These are phyloP conservation scores for Trissolcus japonicus DNA, from an alignment of 2,888 invertebrate species.

Conservation along the genomic window DNA sequence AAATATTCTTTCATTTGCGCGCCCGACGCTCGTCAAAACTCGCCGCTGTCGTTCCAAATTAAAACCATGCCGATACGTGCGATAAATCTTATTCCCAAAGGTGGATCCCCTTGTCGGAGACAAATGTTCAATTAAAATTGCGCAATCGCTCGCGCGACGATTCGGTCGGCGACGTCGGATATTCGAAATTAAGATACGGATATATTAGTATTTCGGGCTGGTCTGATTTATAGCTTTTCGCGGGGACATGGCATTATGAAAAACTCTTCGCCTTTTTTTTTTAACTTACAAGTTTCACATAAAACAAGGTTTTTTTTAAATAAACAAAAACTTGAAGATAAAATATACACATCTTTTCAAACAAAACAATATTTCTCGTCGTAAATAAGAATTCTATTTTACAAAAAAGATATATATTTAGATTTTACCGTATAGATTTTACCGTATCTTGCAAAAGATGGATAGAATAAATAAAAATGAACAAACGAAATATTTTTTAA, in stretches of 20 bases:
- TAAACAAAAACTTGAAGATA: neutral
- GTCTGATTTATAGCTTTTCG: slow-evolving; percentile 28
- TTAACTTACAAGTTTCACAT: no score
- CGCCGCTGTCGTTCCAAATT: slow-evolving; percentile 51
- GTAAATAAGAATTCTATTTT: no score
- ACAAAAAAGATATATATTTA: no score
- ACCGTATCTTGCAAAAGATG: no score
- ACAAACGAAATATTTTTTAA: neutral
- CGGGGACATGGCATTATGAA: neutral
- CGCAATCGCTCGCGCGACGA: slow-evolving; percentile 30
- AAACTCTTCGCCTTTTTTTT: neutral
- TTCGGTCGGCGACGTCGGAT: slow-evolving; percentile 29
- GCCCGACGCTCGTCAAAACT: slow-evolving; percentile 46
- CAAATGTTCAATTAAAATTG: slow-evolving; percentile 54
- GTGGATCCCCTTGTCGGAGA: slow-evolving; percentile 43
- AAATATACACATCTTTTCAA: neutral
- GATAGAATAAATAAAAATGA: neutral
- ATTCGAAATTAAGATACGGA: slow-evolving; percentile 48
- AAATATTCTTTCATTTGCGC: slow-evolving; percentile 56
- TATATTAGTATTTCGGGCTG: slow-evolving; percentile 36
- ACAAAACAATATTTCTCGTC: neutral
- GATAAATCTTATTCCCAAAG: slow-evolving; percentile 52
- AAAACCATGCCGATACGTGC: slow-evolving; percentile 52
- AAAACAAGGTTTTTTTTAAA: neutral
- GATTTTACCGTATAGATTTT: no score